A percentile compares a stretch with the other conserved stretches of the same genome.
Conservation (phyloP, 1,140 invertebrate genomes). For the Drosophila saltans region DNA sequence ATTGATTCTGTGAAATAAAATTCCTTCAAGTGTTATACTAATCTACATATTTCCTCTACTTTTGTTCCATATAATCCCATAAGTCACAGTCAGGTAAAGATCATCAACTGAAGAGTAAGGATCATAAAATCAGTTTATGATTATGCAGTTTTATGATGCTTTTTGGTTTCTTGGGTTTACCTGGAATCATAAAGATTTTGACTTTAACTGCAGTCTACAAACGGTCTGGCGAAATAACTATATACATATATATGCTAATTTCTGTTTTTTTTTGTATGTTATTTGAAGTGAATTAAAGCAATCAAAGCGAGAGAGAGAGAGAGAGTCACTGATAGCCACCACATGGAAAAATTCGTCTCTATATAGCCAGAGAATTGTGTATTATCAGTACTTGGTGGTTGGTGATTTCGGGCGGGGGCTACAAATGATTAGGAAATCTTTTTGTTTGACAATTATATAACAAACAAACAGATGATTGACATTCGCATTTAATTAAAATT, state of each 20-base stretch:
- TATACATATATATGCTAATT: neutral
- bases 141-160: constrained; percentile 46
- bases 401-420: neutral
- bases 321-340: constrained; percentile 1
- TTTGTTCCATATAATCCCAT: neutral
- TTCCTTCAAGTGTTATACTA: too few species aligned
- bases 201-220: constrained; percentile 51
- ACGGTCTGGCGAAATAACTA: neutral
- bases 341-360: neutral
- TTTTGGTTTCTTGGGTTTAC: constrained; percentile 9
- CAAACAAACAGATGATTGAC: neutral
- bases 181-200: constrained; percentile 69
- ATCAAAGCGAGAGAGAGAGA: neutral
- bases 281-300: neutral
- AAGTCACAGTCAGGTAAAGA: neutral
- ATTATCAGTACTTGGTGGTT: neutral
- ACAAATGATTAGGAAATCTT: neutral
- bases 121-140: constrained; percentile 48
- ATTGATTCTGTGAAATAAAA: too few species aligned
- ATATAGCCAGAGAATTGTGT: neutral
- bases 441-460: neutral
- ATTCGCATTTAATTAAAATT: neutral
- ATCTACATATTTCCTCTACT: neutral
- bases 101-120: neutral
- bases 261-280: neutral